Base-by-base conservation (phyloP, 2,888 invertebrate species). In the Meteorus cinctellus region DNA sequence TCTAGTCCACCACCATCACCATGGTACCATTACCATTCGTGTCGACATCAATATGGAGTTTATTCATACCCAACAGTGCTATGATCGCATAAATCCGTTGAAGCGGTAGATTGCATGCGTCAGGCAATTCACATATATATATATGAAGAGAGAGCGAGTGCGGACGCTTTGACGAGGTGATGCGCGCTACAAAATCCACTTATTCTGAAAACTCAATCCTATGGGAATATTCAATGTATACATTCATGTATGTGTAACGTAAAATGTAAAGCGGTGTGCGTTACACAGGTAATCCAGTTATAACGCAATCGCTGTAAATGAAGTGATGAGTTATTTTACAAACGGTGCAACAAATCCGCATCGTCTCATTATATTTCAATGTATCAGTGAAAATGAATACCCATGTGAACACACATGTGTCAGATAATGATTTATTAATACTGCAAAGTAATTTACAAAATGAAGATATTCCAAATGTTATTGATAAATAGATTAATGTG, bases 241-340 rank as follows among this genome's bases (percentile, higher is more conserved):
- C 45, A 45, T 12, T 8, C 19, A 24, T 6, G n/a, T 55, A 48
- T n/a, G n/a, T 19, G 8, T 24, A 12, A 41, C 10, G n/a, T 14
- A 24, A 59, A 51, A 74, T 60, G 45, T 16, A 45, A 67, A 74
- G 77, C 59, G 65, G 77, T 75, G 59, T 78, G 79, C 60, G 72
- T 76, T 76, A 72, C 72, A 76, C 71, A 29, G 72, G 24, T 76
- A 76, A 76, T 72, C 63, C 69, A 72, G 65, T 45, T 48, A 72
- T 79, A 81, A 81, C 75, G 68, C 74, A 78, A 77, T 77, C 77
- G 63, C 74, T 79, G 81, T 80, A 78, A 81, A 80, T 78, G 75
- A 67, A 68, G 75, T 75, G 75, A 75, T 51, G 75, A 51, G 71
- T 75, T 71, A 71, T 75, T 75, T 75, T 71, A 66, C 66, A 75